Percentiles rank a stretch among this genome's conserved stretches.
These are phyloP conservation scores for Drosophila repleta DNA, from an alignment of 1,140 invertebrate species.

Conservation along the genomic window DNA sequence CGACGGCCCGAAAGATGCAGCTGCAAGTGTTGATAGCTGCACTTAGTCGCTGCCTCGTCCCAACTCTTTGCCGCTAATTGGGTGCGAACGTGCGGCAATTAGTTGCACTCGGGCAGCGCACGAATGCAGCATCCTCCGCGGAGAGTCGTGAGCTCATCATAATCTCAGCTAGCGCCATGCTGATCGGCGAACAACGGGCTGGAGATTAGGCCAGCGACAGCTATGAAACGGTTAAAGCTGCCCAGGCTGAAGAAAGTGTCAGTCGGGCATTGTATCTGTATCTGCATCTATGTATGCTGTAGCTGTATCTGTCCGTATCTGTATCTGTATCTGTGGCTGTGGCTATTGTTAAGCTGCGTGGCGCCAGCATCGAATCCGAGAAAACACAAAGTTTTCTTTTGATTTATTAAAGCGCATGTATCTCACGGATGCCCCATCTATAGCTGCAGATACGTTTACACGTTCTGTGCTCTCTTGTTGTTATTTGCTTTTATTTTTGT, in stretches of 20 bases:
- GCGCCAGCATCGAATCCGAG: slow-evolving; percentile 54
- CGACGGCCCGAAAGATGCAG: slow-evolving; percentile 27
- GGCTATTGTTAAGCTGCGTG: slow-evolving; percentile 63
- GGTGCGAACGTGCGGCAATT: slow-evolving; percentile 80
- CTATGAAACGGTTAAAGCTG: slow-evolving; percentile 58
- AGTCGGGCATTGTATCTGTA: slow-evolving; percentile 30
- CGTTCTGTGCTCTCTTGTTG: slow-evolving; percentile 26
- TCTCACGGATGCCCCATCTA: slow-evolving; percentile 36
- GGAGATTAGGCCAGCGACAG: slow-evolving; percentile 47
- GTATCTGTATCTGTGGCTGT: slow-evolving; percentile 33
- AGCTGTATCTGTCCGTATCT: slow-evolving; percentile 40
- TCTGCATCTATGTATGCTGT: no score
- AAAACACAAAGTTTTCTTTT: slow-evolving; percentile 52
- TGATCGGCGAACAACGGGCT: slow-evolving; percentile 50
- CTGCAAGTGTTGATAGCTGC: slow-evolving; percentile 75
- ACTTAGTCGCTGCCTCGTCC: slow-evolving; percentile 53
- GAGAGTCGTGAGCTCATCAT: slow-evolving; percentile 64
- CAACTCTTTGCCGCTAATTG: slow-evolving; percentile 78
- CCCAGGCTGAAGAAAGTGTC: slow-evolving; percentile 67
- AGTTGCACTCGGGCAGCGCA: slow-evolving; percentile 73
- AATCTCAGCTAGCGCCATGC: slow-evolving; percentile 70
- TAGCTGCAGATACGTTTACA: slow-evolving; percentile 32
- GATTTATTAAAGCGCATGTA: slow-evolving; percentile 74
- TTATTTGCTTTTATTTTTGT: slow-evolving; percentile 32
- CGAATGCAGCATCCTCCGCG: slow-evolving; percentile 44